Evolutionary conservation across 1,140 invertebrate genomes (phyloP), one percentile per base, ranked within the genome.

Genomic region (Leguminivora glycinivorella): DNA sequence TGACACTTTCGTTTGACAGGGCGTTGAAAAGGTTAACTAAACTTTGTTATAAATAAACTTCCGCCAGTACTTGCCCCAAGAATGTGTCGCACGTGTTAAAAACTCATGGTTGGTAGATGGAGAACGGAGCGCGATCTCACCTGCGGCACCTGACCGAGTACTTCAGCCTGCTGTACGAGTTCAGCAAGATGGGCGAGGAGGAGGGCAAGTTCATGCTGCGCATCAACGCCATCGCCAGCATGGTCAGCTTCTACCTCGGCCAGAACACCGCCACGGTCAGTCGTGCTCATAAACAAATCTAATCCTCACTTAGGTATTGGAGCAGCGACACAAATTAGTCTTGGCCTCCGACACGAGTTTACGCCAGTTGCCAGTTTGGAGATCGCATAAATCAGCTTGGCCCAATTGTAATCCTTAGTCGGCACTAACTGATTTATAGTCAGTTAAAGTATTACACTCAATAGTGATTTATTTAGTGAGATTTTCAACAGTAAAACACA

Each of bases 171-270:
- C 90, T 99, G 67, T 96, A 97, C 80, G 98, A 98, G 86, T 98
- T 98, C 87, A 97, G 97, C 76, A 97, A 98, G 85, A 97, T 98
- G 96, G 98, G 98, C 0, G 97, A 98, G 70, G 97, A 98, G 75
- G 98, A 99, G 84, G 95, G 96, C 24, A 93, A 96, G 80, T 98
- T 98, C 88, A 92, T 99, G 72, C 93, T 98, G 67, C 93, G 96
- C 34, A 95, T 97, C 26, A 96, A 97, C 75, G 95, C 97, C 14
- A 98, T 98, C 40, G 95, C 96, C 19, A 97, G 95, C 7, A 96
- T 98, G 94, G 95, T 98, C 4, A 95, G 96, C 79, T 99, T 99
- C 89, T 98, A 98, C 92, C 92, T 98, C 56, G 96, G 96, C 5
- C 95, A 97, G 73, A 97, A 85, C 43, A 83, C 85, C 14, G 79